These are phyloP conservation scores for Orthonevra nobilis DNA, from an alignment of 2,888 invertebrate genomes.

Conservation along the genomic window DNA sequence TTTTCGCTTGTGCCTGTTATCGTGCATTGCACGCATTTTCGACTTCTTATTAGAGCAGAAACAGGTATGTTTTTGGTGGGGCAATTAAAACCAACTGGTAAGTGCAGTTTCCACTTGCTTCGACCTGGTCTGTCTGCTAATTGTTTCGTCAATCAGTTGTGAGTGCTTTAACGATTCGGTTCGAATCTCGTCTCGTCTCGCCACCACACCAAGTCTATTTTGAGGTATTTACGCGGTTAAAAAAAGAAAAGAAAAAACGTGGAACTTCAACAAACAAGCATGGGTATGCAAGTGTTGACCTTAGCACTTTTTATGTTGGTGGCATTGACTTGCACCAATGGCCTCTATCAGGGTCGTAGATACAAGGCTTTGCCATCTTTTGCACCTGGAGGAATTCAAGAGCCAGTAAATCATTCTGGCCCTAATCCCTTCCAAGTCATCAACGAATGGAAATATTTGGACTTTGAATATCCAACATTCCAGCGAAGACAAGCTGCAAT, in stretches of 20 bases:
- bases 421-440: conserved; percentile 79
- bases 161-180: conserved; percentile 4
- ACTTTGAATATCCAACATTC: conserved; percentile 85
- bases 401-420: background rate
- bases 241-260: background rate
- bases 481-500: conserved; percentile 83
- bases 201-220: no score
- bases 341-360: background rate
- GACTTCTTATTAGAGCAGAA: conserved; percentile 36
- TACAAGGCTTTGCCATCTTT: background rate
- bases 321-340: background rate
- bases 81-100: conserved; percentile 1
- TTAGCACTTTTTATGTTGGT: background rate
- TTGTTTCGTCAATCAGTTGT: conserved; percentile 16
- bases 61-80: conserved; percentile 41
- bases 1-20: background rate
- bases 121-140: background rate
- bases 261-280: background rate
- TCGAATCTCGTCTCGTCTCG: no score
- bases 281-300: background rate
- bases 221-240: no score
- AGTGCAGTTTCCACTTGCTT: background rate
- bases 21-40: background rate
- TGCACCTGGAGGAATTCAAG: background rate
- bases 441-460: conserved; percentile 88